phyloP scores from a whole-genome alignment of 2,113 vertebrate species.

The Sinocyclocheilus grahami region DNA sequence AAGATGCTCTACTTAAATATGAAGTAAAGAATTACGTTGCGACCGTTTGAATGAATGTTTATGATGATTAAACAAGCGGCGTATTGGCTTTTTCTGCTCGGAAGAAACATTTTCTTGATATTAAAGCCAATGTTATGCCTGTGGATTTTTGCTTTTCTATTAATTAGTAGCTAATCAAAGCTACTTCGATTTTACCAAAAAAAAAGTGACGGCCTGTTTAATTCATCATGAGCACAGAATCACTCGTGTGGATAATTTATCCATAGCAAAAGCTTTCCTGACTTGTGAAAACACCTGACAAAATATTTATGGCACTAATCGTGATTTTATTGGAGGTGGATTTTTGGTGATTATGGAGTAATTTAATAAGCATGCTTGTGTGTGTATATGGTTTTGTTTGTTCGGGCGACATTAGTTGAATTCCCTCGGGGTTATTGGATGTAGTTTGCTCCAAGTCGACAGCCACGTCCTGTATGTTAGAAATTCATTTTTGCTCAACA shows the following conservation, averaged over 20 bases:
- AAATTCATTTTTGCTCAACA: slow-evolving; percentile 96
- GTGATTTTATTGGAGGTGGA: slow-evolving; percentile 14
- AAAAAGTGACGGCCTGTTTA: not conserved
- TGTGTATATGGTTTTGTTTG: not conserved
- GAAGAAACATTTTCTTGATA: not conserved
- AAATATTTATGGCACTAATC: slow-evolving; percentile 25
- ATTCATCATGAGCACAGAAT: slow-evolving; percentile 9
- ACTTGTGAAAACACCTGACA: slow-evolving; percentile 32
- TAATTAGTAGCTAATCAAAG: not conserved
- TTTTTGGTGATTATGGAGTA: slow-evolving; percentile 10
- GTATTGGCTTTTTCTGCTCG: not conserved
- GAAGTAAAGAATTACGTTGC: not conserved
- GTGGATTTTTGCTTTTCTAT: not conserved
- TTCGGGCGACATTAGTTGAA: slow-evolving; percentile 91
- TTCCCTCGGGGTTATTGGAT: slow-evolving; percentile 98
- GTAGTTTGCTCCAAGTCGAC: slow-evolving; percentile 97
- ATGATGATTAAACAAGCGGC: not conserved
- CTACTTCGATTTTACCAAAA: slow-evolving; percentile 1
- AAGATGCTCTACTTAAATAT: not conserved
- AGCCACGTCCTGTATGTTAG: slow-evolving; percentile 99
- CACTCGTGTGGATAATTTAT: slow-evolving; percentile 13
- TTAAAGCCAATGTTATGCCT: not conserved
- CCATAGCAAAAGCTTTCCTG: slow-evolving; percentile 13
- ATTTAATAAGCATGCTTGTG: slow-evolving; percentile 11
- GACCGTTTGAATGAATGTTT: not conserved